Evolutionary conservation across 2,113 vertebrate species (phyloP).

Genomic region (Dinomys branickii): DNA sequence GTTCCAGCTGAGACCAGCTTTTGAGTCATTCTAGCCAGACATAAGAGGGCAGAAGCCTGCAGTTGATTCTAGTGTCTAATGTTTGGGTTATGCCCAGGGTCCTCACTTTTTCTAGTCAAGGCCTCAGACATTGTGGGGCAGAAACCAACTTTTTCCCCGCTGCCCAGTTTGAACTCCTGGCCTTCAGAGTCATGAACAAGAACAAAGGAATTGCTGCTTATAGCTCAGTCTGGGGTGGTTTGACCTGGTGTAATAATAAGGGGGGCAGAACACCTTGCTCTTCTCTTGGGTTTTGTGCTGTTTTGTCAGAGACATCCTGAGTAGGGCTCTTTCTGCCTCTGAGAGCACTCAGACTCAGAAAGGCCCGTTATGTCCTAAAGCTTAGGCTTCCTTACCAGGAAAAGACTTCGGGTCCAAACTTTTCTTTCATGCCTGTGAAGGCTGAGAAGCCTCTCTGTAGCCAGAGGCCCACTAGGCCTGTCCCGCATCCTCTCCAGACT

Average conservation of each 20-base stretch:
- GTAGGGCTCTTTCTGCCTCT: not conserved
- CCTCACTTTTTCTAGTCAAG: not conserved
- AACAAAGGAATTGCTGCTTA: not conserved
- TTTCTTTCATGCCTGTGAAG: not conserved
- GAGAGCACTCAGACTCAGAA: not conserved
- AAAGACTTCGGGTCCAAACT: not conserved
- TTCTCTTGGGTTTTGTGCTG: not conserved
- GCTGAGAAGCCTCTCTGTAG: not conserved
- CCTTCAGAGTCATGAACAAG: not conserved
- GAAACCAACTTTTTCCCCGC: not conserved
- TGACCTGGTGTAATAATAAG: not conserved
- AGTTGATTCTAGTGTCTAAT: not conserved
- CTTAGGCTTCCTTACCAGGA: not conserved
- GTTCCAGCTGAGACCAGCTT: not conserved
- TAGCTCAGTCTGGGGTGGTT: not conserved
- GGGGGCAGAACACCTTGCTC: not conserved
- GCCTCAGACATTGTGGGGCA: not conserved
- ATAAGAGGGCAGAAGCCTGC: not conserved
- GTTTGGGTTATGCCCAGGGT: not conserved
- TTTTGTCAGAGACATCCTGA: not conserved
- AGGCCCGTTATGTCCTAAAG: not conserved
- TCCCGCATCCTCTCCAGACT: not conserved
- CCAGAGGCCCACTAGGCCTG: not conserved
- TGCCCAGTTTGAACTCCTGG: not conserved
- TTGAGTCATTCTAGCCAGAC: not conserved